Conservation (phyloP, 2,113 vertebrate genomes). For the Polyodon spathula region DNA sequence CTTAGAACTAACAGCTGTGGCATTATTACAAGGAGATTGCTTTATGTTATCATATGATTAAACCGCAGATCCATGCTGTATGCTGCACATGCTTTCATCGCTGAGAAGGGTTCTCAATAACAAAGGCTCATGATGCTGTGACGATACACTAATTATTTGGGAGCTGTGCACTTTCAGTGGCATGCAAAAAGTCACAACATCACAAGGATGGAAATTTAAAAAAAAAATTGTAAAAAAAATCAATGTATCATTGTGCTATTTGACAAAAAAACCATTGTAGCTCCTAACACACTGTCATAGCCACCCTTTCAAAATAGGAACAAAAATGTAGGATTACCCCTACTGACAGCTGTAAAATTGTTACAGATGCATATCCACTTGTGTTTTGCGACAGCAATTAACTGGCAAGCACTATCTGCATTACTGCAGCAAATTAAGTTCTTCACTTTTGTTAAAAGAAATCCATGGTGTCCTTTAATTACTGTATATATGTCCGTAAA, state of each 20-base stretch:
- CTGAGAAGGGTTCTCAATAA: conserved; percentile 11
- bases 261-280: conserved; percentile 46
- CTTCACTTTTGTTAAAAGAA: no score
- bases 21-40: no score
- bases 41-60: neutral
- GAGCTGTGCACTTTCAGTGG: conserved; percentile 34
- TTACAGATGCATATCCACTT: no score
- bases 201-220: conserved; percentile 50
- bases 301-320: conserved; percentile 10
- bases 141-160: conserved; percentile 27
- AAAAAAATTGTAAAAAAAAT: conserved; percentile 43
- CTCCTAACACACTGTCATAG: conserved; percentile 49
- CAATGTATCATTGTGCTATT: conserved; percentile 52
- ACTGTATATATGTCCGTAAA: no score
- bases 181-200: conserved; percentile 31
- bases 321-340: no score
- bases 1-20: no score
- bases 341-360: no score
- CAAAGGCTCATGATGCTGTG: conserved; percentile 15
- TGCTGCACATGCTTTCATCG: conserved; percentile 8
- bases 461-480: no score
- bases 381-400: no score
- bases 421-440: no score
- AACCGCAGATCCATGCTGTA: neutral
- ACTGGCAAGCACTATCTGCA: no score